Base-by-base conservation (phyloP, 2,797 vertebrate species). In the Crocidura indochinensis region DNA sequence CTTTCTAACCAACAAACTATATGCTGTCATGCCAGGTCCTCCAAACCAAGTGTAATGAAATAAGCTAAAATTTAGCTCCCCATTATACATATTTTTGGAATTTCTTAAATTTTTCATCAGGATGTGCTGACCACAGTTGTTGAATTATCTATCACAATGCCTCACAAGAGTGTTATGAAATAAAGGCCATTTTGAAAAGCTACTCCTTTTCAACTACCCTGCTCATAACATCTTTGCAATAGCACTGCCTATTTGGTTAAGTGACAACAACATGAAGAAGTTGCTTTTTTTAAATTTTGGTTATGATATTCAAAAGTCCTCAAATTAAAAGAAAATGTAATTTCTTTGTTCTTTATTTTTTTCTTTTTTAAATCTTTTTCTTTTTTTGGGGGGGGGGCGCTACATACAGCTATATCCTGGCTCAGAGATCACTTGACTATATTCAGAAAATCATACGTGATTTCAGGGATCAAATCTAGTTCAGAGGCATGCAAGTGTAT, bases 11-110 rank as follows among this genome's bases (percentile, higher is more conserved):
- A 31, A 31, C 3, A 85, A 91, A 19, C 15, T 78, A 10, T 47
- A 11, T 68, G 67, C 22, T 7, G 77, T 15, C 24, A 67, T 27
- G 26, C 56, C 86, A 62, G 72, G 10, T 72, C 56, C 69, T n/a
- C 15, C 10, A 91, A 44, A 20, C 38, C 8, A 88, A 88, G 64
- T 22, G 4, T 60, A 51, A 72, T 38, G 38, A 81, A 91, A 51
- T 4, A 4, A 19, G n/a, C 8, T 29, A 90, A 79, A 86, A 60
- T 86, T 27, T 68, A 77, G 78, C 11, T 76, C 81, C 26, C 5
- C 3, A 47, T 10, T 74, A 11, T 19, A 68, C 69, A 86, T 83
- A 72, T 78, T 64, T 84, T 87, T 82, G 38, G 86, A 92, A 68
- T 27, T 26, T 53, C 15, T 67, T 88, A 72, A 56, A 81, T 51